Base-by-base conservation (phyloP, 2,888 invertebrate species). In the Mantis religiosa region DNA sequence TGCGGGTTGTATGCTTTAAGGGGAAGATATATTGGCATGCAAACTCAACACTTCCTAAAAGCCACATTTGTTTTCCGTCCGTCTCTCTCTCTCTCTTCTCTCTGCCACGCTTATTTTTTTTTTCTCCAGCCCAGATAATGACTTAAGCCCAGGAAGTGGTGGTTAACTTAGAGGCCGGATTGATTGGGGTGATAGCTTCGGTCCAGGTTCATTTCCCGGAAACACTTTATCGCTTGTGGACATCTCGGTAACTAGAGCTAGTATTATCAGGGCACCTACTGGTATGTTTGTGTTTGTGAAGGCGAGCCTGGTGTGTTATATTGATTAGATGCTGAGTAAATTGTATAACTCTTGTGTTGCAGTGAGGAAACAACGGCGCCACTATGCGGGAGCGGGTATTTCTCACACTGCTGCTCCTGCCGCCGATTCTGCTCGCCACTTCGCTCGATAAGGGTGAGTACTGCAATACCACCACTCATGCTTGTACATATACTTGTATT, bases 371-470 rank as follows among this genome's bases (percentile, higher is more conserved):
- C 54, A 71, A 83, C 47, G 41, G 82, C 86, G 89, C 82, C 85
- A n/a, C 86, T 87, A n/a, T 71, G 54, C 54, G 54, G 54, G 54
- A 71, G 54, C 90, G 87, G 41, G 87, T 90, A 30, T 82, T 83
- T 3, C 34, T 89, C 81, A 88, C 89, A 28, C 54, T 93, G 91
- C 90, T 93, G 91, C 93, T 93, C 91, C 91, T 93, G 91, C 93
- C 93, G 91, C 93, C 93, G 90, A 93, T 93, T 90, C 92, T 93
- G 89, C 92, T 93, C 90, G 93, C 93, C 91, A 93, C 93, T 90
- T 93, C 93, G 89, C 93, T 93, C 91, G 93, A 93, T 91, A 93
- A 93, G 92, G 93, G 93, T 93, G 91, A 92, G 91, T 90, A 71
- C 54, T 71, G 84, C 14, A 84, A n/a, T 15, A 41, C 30, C n/a